A percentile compares a stretch with the other conserved stretches of the same genome.
Evolutionary conservation across 2,797 vertebrate species (phyloP).

Genomic region (Rhinella marina): DNA sequence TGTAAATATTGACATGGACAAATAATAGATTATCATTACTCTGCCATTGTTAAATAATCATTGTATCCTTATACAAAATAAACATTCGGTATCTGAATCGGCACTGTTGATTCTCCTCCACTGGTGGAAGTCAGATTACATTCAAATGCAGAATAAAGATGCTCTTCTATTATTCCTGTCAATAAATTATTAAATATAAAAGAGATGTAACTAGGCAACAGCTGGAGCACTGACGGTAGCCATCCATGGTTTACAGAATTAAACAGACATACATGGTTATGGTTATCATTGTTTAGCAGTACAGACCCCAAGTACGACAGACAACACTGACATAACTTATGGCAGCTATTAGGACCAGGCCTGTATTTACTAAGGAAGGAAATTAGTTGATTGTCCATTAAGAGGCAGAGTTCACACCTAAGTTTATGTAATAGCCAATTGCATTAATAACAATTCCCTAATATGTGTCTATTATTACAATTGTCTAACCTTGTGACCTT

Average conservation of each 20-base stretch:
- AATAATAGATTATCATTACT: background rate
- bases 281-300: background rate
- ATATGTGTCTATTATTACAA: background rate
- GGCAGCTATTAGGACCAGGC: background rate
- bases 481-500: background rate
- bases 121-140: conserved; percentile 26
- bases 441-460: background rate
- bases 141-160: conserved; percentile 8
- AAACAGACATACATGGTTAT: background rate
- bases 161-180: conserved; percentile 14
- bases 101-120: background rate
- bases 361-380: background rate
- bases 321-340: background rate
- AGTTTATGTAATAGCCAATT: background rate
- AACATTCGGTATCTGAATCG: conserved; percentile 5
- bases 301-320: background rate
- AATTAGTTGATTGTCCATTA: background rate
- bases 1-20: background rate
- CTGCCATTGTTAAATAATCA: background rate
- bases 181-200: conserved; percentile 41
- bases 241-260: background rate
- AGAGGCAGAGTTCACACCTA: background rate
- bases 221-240: conserved; percentile 15
- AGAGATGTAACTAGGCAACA: conserved; percentile 47
- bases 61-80: conserved; percentile 18